Conservation (phyloP, 2,113 vertebrate species). For the Nanorana parkeri region DNA sequence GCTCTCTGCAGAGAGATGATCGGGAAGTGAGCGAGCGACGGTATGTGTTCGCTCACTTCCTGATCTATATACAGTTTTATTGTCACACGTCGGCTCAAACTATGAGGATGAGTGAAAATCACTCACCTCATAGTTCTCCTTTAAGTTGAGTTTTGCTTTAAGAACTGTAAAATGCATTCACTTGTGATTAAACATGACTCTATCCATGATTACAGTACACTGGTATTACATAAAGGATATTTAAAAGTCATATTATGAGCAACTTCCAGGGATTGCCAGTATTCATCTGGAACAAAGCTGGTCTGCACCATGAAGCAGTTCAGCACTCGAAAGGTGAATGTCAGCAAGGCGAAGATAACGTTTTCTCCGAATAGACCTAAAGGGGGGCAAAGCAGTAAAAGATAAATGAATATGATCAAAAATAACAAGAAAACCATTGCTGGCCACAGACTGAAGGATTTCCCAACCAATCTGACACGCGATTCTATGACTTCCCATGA, state of each 20-base stretch:
- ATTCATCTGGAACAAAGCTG: conserved; percentile 97
- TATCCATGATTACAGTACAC: not conserved
- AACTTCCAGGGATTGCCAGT: conserved; percentile 95
- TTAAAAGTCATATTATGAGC: conserved; percentile 91
- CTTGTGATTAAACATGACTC: not conserved
- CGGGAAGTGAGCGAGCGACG: too few relatives aligned
- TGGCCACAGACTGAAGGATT: too few relatives aligned
- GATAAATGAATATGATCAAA: conserved; percentile 9
- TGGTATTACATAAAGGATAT: conserved; percentile 83
- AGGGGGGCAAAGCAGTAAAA: conserved; percentile 7
- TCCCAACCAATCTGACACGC: too few relatives aligned
- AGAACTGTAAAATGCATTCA: too few relatives aligned
- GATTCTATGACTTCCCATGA: too few relatives aligned
- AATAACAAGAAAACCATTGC: not conserved
- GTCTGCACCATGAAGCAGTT: conserved; percentile 91
- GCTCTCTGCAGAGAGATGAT: too few relatives aligned
- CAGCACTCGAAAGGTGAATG: conserved; percentile 75
- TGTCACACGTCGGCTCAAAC: too few relatives aligned
- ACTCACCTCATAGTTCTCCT: too few relatives aligned
- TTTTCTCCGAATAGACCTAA: conserved; percentile 72
- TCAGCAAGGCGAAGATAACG: conserved; percentile 67
- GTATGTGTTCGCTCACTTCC: too few relatives aligned
- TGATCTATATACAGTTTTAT: too few relatives aligned
- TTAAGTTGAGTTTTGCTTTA: too few relatives aligned
- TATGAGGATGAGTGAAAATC: too few relatives aligned